Base-by-base conservation (phyloP, 2,797 vertebrate genomes). In the Crocidura indochinensis region DNA sequence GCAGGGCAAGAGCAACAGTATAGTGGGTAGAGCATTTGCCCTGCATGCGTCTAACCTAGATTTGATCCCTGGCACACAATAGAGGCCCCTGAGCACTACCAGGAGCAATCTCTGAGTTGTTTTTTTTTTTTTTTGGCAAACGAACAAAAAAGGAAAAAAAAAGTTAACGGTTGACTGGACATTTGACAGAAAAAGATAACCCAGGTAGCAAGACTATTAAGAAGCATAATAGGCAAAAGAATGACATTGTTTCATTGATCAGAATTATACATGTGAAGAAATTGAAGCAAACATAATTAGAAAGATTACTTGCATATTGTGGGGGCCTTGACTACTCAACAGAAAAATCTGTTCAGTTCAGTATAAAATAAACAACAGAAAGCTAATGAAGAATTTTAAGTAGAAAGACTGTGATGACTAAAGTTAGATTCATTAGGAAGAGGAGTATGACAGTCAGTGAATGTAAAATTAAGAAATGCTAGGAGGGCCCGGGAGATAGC, bases 261-360 rank as follows among this genome's bases (percentile, higher is more conserved):
- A 31, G 68, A 51, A 17, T 86, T 20, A 9, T 73, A 49, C 17
- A 14, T 38, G 5, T 29, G n/a, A 47, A 88, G 38, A 83, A 75
- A 69, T 29, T 53, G 38, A 71, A 74, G 84, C 81, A 78, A 31
- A 15, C 26, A 49, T 49, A 68, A 8, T 51, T 74, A 24, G 46
- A 56, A 87, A 74, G 20, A 14, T 68, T 69, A 17, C 38, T 86
- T 27, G 8, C 27, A 1, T 46, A 12, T 64, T 46, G 14, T 62
- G 19, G 19, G 77, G 38, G 56, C 49, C 76, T 51, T 46, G 47
- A 91, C 83, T 47, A 60, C 56, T 78, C 62, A 60, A 44, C 73
- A 83, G 78, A 82, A 19, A 60, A 77, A 49, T 90, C 51, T 38
- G 22, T 49, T 80, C 64, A 72, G 62, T 72, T 94, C 79, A 64